These are phyloP conservation scores for Megaustenia siamemsis DNA, from an alignment of 2,888 invertebrate species.

Conservation along the genomic window DNA sequence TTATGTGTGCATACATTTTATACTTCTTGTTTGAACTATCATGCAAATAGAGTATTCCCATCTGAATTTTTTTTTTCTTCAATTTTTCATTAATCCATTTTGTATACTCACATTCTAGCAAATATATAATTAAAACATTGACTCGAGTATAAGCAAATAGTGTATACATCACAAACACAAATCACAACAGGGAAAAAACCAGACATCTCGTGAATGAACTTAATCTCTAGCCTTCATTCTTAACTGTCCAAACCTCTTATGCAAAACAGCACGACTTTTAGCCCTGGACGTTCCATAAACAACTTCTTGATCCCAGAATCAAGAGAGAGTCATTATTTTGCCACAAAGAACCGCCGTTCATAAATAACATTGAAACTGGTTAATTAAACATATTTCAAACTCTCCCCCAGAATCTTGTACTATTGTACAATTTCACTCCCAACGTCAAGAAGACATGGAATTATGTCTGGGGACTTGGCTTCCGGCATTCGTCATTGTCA, in stretches of 20 bases:
- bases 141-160: background rate
- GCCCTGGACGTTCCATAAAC: conserved; percentile 7
- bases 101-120: background rate
- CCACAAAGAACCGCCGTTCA: conserved; percentile 29
- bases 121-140: background rate
- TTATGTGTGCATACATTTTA: too few relatives aligned
- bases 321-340: conserved; percentile 4
- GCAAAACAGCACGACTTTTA: conserved; percentile 10
- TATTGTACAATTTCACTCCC: conserved; percentile 37
- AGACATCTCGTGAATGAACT: background rate
- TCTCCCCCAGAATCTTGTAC: conserved; percentile 17
- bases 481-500: conserved; percentile 54
- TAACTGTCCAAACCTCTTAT: conserved; percentile 25
- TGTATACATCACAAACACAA: background rate
- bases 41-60: too few relatives aligned
- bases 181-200: background rate
- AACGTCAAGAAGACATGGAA: conserved; percentile 21
- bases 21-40: too few relatives aligned
- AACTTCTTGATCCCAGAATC: background rate
- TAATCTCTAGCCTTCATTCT: background rate
- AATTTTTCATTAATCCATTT: too few relatives aligned
- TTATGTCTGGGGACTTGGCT: conserved; percentile 39
- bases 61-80: too few relatives aligned
- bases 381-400: conserved; percentile 49
- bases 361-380: conserved; percentile 44